These are phyloP conservation scores for Coleophora deauratella DNA, from an alignment of 2,888 invertebrate genomes.

Conservation along the genomic window DNA sequence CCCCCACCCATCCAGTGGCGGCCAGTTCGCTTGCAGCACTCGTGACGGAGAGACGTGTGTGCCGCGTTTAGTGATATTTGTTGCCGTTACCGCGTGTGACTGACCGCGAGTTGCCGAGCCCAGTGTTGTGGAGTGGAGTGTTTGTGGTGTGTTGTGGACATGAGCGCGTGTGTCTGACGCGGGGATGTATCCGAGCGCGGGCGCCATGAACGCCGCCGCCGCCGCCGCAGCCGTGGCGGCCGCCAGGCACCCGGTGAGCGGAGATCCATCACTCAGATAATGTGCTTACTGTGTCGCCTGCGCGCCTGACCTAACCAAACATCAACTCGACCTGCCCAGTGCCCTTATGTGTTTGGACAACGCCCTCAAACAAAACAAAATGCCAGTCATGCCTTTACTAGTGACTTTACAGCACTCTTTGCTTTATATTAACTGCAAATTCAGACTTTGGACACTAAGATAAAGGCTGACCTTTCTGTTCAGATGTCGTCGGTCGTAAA, in stretches of 20 bases:
- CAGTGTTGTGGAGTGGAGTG: conserved; percentile 53
- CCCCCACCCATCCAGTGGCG: conserved; percentile 33
- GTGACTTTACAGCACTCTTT: neutral
- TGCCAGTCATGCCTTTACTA: neutral
- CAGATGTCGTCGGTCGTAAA: conserved; percentile 7
- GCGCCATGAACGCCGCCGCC: conserved; percentile 88
- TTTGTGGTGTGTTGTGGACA: conserved; percentile 55
- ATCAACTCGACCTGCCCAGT: neutral
- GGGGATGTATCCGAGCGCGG: conserved; percentile 89
- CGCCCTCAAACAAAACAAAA: neutral
- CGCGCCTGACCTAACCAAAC: conserved; percentile 3
- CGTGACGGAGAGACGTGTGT: conserved; percentile 34
- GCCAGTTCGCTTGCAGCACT: conserved; percentile 53
- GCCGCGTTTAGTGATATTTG: conserved; percentile 23
- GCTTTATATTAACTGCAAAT: neutral
- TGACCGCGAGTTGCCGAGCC: conserved; percentile 42
- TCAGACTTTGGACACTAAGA: no score
- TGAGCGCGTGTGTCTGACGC: conserved; percentile 68
- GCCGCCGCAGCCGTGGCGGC: conserved; percentile 88
- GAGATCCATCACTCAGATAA: conserved; percentile 21
- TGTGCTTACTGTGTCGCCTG: conserved; percentile 13
- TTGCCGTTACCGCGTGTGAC: conserved; percentile 45
- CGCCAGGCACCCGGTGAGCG: conserved; percentile 89
- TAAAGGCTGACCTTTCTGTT: conserved; percentile 2
- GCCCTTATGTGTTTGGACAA: neutral